These are phyloP conservation scores for Leuciscus idus DNA, from an alignment of 2,113 vertebrate genomes.

Conservation along the genomic window DNA sequence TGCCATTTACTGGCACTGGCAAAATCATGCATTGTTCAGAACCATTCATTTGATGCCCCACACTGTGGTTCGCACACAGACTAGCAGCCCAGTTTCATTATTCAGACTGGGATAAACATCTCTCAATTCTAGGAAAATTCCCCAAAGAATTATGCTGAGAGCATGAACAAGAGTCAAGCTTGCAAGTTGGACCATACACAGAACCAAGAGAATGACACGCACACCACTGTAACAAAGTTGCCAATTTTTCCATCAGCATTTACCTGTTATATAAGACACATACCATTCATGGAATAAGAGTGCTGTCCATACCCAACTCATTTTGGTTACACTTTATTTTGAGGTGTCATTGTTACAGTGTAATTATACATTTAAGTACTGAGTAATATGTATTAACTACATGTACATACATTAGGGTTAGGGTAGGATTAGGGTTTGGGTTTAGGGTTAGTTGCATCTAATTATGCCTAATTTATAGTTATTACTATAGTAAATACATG, in stretches of 20 bases:
- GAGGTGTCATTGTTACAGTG: no score
- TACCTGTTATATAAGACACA: not conserved
- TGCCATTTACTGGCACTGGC: slow-evolving; percentile 34
- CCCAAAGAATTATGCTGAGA: not conserved
- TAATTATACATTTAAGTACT: no score
- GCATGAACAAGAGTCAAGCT: slow-evolving; percentile 6
- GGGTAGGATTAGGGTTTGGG: no score
- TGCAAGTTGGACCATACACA: not conserved
- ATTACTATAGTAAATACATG: no score
- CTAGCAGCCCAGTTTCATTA: slow-evolving; percentile 10
- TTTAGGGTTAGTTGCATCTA: no score
- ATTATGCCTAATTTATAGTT: no score
- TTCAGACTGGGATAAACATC: slow-evolving; percentile 23
- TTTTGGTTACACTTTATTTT: no score
- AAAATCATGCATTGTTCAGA: not conserved
- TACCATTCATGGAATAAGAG: not conserved
- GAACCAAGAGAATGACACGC: not conserved
- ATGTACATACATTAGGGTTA: no score
- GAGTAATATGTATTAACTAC: no score
- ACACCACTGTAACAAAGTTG: not conserved
- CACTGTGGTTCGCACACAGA: slow-evolving; percentile 7
- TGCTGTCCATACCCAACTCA: not conserved
- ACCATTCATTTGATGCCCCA: not conserved
- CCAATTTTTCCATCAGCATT: not conserved
- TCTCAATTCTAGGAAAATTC: slow-evolving; percentile 25